Evolutionary conservation across 2,888 invertebrate species (phyloP).

Genomic region (Scrobipalpa costella): DNA sequence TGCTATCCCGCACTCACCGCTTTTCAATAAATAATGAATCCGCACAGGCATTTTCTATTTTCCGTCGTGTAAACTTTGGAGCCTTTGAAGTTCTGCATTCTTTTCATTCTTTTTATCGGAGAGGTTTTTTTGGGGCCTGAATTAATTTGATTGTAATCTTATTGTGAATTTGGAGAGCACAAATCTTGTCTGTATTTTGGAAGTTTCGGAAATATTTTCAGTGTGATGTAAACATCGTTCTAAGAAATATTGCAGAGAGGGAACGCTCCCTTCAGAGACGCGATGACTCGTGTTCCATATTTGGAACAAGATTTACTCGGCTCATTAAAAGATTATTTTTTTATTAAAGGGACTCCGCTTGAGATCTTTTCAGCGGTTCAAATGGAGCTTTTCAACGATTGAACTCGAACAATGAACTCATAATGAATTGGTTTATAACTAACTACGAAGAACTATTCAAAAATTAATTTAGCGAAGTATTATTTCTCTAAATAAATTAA

Average conservation of each 20-base stretch:
- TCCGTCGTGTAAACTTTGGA: slow-evolving; percentile 24
- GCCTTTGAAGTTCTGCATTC: neutral
- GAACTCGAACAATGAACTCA: no score
- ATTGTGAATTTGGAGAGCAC: no score
- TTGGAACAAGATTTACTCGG: slow-evolving; percentile 3
- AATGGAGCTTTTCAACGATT: no score
- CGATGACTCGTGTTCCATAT: slow-evolving; percentile 16
- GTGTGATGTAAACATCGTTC: neutral
- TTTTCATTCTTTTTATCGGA: neutral
- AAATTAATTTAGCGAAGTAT: no score
- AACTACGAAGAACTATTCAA: no score
- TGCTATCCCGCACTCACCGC: slow-evolving; percentile 16
- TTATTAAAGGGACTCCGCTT: neutral
- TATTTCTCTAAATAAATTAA: no score
- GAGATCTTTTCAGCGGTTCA: neutral
- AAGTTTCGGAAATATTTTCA: neutral
- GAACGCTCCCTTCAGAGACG: neutral
- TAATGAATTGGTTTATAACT: no score
- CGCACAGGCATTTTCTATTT: slow-evolving; percentile 24
- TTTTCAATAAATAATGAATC: slow-evolving; percentile 26
- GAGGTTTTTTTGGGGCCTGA: neutral
- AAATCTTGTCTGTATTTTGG: neutral
- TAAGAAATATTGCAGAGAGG: neutral
- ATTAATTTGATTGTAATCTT: neutral
- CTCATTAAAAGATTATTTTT: neutral